These are phyloP conservation scores for Amiota communis DNA, from an alignment of 2,888 invertebrate species.

Conservation along the genomic window DNA sequence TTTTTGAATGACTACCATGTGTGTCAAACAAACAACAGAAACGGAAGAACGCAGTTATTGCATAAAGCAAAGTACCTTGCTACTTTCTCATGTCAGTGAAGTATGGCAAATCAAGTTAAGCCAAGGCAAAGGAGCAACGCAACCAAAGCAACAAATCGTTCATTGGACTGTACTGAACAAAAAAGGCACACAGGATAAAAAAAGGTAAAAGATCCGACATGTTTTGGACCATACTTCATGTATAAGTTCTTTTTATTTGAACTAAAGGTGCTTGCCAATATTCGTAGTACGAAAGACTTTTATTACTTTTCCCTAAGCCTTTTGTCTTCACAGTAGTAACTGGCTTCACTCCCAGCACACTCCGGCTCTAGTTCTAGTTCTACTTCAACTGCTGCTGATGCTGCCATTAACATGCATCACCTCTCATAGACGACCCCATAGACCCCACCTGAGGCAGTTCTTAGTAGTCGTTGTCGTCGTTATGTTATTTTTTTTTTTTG, in stretches of 20 bases:
- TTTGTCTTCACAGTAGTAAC: neutral
- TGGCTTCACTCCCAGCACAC: slow-evolving; percentile 26
- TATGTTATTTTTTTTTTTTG: slow-evolving; percentile 19
- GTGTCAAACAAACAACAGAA: slow-evolving; percentile 36
- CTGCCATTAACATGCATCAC: slow-evolving; percentile 25
- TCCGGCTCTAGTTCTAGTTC: slow-evolving; percentile 34
- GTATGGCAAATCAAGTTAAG: no score
- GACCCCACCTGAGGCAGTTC: no score
- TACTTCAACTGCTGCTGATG: slow-evolving; percentile 38
- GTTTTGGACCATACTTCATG: no score
- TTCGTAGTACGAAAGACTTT: slow-evolving; percentile 33
- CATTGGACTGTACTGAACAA: neutral
- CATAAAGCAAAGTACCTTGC: slow-evolving; percentile 45
- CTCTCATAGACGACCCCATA: no score
- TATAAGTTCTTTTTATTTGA: no score
- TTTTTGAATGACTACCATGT: no score
- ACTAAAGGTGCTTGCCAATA: slow-evolving; percentile 35
- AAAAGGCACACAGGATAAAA: neutral
- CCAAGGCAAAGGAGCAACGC: slow-evolving; percentile 25
- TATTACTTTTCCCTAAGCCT: slow-evolving; percentile 39
- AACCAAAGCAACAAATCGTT: neutral
- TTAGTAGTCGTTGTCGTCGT: neutral
- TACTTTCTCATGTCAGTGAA: neutral
- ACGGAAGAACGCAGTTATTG: slow-evolving; percentile 51
- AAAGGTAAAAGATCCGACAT: neutral